Conservation (phyloP, 2,888 invertebrate genomes). For the Prosapia bicincta region DNA sequence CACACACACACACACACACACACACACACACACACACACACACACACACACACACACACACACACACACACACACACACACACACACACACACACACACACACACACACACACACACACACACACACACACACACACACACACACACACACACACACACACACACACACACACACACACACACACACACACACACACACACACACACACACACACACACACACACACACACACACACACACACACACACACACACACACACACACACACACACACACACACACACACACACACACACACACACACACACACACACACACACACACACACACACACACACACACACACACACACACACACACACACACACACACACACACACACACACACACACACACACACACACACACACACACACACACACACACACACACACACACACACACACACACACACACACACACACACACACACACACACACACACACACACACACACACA, state of each 20-base stretch:
- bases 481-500: neutral
- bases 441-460: neutral
- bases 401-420: neutral
- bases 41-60: too few relatives aligned
- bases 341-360: neutral
- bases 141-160: too few relatives aligned
- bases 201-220: neutral
- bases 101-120: too few relatives aligned
- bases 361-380: neutral
- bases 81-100: too few relatives aligned
- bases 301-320: neutral
- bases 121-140: too few relatives aligned
- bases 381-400: neutral
- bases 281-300: neutral
- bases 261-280: neutral
- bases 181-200: too few relatives aligned
- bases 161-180: too few relatives aligned
- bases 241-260: neutral
- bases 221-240: neutral
- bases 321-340: neutral
- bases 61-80: too few relatives aligned
- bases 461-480: neutral
- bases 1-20: too few relatives aligned
- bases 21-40: too few relatives aligned
- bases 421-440: neutral